Base-by-base conservation (phyloP, 2,113 vertebrate genomes). In the Embiotoca jacksoni region DNA sequence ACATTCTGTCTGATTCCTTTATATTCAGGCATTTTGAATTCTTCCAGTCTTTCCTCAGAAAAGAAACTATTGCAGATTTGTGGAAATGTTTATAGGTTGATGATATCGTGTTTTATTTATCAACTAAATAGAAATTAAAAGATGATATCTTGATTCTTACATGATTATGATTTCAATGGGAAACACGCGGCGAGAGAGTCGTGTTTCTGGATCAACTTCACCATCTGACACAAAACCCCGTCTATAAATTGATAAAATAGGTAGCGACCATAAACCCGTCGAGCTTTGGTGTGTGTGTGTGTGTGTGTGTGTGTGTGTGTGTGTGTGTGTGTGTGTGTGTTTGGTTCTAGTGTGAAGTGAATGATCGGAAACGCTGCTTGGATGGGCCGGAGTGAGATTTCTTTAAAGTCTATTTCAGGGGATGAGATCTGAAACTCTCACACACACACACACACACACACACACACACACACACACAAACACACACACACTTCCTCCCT, bases 401-500 rank as follows among this genome's bases (percentile, higher is more conserved):
- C 81, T 64, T 66, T 80, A 67, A 75, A 84, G 63, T 85, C 90
- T 92, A 88, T 92, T 92, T 88, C 67, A 64, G 79, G 69, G 54
- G 41, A 70, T 30, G 64, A 72, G 80, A 77, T 71, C 39, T 39
- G 77, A 87, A 82, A 76, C 69, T 47, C 63, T 68, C 23, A 33
- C 62, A 6, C 62, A 56, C 65, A 57, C 16, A 32, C 70, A 66
- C 62, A 66, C 44, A 55, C 69, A 54, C 61, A 72, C 23, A 33
- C 62, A 6, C 63, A 57, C 61, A 57, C 14, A 30, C 70, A 63
- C 62, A 67, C 44, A 57, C 33, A 39, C 36, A 39, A 37, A 71
- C 41, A 36, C 46, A 57, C 72, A 7, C 33, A 30, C 39, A 15
- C 39, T 55, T 23, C 15, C 50, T 56, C 39, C 37, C 36, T 39